Evolutionary conservation across 2,888 invertebrate genomes (phyloP).

Genomic region (Pseudanteris insignis): DNA sequence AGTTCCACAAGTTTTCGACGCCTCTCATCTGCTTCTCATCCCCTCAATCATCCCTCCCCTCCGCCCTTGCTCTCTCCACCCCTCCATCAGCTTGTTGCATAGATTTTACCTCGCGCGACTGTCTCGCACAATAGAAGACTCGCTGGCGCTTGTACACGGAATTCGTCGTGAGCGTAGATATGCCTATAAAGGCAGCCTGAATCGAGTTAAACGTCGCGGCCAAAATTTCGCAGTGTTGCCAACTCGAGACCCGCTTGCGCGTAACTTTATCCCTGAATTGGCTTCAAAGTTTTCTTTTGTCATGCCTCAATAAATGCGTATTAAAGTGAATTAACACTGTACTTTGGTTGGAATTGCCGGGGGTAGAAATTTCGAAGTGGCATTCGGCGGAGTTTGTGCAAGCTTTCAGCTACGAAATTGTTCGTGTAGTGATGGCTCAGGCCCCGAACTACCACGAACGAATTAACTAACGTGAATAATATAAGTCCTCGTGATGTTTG

Average conservation of each 20-base stretch:
- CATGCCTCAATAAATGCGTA: conserved; percentile 18
- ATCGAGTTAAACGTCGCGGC: conserved; percentile 42
- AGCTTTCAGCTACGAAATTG: conserved; percentile 5
- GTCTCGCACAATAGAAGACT: conserved; percentile 35
- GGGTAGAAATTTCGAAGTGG: conserved; percentile 16
- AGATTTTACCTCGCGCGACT: conserved; percentile 36
- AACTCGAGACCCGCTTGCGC: conserved; percentile 15
- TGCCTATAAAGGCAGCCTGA: conserved; percentile 33
- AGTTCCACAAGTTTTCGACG: conserved; percentile 63
- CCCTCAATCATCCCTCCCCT: conserved; percentile 30
- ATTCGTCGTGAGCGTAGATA: conserved; percentile 24
- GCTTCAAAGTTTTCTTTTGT: conserved; percentile 36
- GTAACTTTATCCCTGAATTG: conserved; percentile 22
- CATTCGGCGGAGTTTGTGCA: conserved; percentile 5
- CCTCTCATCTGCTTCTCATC: conserved; percentile 52
- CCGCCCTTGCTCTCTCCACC: conserved; percentile 41
- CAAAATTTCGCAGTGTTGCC: conserved; percentile 22
- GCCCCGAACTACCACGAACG: conserved; percentile 6
- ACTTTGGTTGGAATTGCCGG: conserved; percentile 16
- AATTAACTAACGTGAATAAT: background rate
- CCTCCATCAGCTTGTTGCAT: conserved; percentile 42
- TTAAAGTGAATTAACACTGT: conserved; percentile 29
- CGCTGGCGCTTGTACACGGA: conserved; percentile 15
- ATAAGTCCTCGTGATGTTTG: too few species aligned
- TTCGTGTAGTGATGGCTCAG: background rate